Evolutionary conservation across 2,797 vertebrate species (phyloP).

Genomic region (Caiman crocodilus): DNA sequence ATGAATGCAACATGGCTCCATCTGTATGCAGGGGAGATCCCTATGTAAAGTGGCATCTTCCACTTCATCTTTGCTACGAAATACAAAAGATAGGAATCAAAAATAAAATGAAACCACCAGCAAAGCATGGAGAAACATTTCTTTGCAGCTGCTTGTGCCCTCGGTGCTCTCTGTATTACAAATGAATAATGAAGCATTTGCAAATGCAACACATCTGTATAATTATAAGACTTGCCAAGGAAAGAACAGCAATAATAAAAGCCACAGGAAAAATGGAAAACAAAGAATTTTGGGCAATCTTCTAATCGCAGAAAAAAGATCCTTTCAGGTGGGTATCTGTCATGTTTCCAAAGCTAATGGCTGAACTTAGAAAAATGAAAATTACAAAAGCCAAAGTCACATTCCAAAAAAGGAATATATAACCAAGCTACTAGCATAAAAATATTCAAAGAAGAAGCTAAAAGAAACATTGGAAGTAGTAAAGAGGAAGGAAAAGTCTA

Average conservation of each 20-base stretch:
- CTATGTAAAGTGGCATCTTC: constrained; percentile 85
- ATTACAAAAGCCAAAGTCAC: constrained; percentile 10
- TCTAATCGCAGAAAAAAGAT: neutral
- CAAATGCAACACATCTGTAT: constrained; percentile 30
- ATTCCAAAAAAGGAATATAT: neutral
- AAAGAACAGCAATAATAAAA: constrained; percentile 30
- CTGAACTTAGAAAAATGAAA: constrained; percentile 18
- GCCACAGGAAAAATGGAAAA: neutral
- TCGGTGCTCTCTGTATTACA: constrained; percentile 16
- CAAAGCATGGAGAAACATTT: neutral
- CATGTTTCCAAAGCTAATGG: neutral
- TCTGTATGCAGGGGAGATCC: constrained; percentile 80
- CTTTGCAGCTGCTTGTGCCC: neutral
- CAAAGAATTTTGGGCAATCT: neutral
- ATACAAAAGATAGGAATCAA: neutral
- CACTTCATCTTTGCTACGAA: constrained; percentile 85
- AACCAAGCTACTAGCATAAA: neutral
- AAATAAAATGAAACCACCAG: neutral
- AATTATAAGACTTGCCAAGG: constrained; percentile 30
- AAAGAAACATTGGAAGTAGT: neutral
- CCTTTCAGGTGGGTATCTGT: constrained; percentile 12
- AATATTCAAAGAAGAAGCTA: neutral
- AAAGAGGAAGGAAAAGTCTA: neutral
- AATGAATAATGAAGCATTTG: constrained; percentile 16
- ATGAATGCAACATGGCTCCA: constrained; percentile 82